phyloP scores from a whole-genome alignment of 2,797 vertebrate genomes.

The Microhierax caerulescens region DNA sequence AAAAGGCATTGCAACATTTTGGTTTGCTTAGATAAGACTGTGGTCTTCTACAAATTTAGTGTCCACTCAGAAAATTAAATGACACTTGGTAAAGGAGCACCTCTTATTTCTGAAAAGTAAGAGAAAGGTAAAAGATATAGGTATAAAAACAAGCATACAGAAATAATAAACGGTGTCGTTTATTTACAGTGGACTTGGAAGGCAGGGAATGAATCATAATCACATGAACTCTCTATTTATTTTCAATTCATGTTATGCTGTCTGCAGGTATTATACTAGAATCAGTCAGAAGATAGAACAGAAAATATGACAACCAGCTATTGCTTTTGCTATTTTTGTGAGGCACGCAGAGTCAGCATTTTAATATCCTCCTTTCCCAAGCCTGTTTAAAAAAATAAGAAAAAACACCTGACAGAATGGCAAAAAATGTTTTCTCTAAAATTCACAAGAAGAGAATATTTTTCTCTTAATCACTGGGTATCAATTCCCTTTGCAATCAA shows the following conservation, averaged over 20 bases:
- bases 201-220: background rate
- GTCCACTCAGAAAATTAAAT: background rate
- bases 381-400: background rate
- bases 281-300: background rate
- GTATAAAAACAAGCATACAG: background rate
- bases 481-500: conserved; percentile 32
- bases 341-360: background rate
- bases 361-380: conserved; percentile 8
- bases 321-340: background rate
- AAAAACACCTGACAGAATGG: background rate
- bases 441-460: background rate
- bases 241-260: background rate
- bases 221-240: background rate
- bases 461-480: background rate
- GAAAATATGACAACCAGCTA: background rate
- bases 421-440: background rate
- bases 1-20: background rate
- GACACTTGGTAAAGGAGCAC: background rate
- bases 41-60: background rate
- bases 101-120: background rate
- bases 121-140: background rate
- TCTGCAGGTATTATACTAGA: conserved; percentile 1
- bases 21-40: background rate
- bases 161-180: background rate
- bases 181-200: background rate